These are phyloP conservation scores for Drosophila prostipennis DNA, from an alignment of 2,888 invertebrate genomes.

Conservation along the genomic window DNA sequence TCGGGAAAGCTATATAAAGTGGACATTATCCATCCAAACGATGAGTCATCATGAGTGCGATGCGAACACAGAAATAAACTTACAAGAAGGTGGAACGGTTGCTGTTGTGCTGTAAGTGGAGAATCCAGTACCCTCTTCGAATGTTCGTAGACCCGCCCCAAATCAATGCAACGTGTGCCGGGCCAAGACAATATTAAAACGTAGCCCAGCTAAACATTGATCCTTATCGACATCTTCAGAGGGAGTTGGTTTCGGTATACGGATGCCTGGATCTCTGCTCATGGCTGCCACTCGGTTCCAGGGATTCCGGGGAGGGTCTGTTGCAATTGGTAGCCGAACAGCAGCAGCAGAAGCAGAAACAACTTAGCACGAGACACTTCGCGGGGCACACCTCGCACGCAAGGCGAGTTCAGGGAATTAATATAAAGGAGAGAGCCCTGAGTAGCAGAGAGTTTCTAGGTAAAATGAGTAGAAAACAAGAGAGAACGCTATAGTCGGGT, in stretches of 20 bases:
- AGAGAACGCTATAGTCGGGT: no score
- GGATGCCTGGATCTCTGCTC: not conserved
- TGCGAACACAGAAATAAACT: constrained; percentile 2
- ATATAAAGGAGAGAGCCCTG: not conserved
- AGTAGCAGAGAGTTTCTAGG: not conserved
- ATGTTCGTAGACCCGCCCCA: constrained; percentile 60
- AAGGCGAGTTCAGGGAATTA: constrained; percentile 13
- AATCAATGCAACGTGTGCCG: constrained; percentile 63
- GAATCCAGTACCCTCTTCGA: not conserved
- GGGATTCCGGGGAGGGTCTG: constrained; percentile 10
- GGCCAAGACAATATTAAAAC: constrained; percentile 64
- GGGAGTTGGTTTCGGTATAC: constrained; percentile 12
- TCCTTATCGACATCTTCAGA: constrained; percentile 78
- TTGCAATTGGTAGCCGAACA: constrained; percentile 69
- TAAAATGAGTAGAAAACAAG: no score
- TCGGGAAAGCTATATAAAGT: constrained; percentile 50
- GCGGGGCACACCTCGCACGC: constrained; percentile 34
- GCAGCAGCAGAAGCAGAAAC: constrained; percentile 57
- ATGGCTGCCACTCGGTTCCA: constrained; percentile 17
- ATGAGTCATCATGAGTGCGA: constrained; percentile 34
- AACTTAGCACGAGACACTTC: constrained; percentile 67
- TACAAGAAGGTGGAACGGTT: constrained; percentile 10
- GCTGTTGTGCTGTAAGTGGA: constrained; percentile 23
- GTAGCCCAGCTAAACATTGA: constrained; percentile 78
- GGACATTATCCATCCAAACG: constrained; percentile 36